phyloP scores from a whole-genome alignment of 2,888 invertebrate species.

The Siphonodentalium dalli region DNA sequence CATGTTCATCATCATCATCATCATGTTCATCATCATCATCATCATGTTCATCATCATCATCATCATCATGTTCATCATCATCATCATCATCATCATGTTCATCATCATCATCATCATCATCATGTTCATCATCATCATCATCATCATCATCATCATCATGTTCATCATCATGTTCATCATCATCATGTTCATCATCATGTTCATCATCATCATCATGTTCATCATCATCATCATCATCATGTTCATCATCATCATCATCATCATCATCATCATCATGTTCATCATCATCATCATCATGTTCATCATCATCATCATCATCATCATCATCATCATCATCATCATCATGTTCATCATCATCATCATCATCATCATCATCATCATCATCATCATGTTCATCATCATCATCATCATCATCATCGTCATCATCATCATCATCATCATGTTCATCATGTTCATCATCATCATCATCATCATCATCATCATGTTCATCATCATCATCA shows the following conservation, averaged over 20 bases:
- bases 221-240: conserved; percentile 20
- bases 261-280: conserved; percentile 14
- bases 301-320: conserved; percentile 21
- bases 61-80: not conserved
- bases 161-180: not conserved
- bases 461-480: conserved; percentile 1
- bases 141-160: not conserved
- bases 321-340: conserved; percentile 13
- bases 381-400: not conserved
- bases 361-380: not conserved
- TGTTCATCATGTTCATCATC: conserved; percentile 17
- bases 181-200: not conserved
- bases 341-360: not conserved
- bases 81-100: not conserved
- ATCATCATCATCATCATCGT: conserved; percentile 12
- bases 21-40: not conserved
- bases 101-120: not conserved
- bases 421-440: conserved; percentile 21
- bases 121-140: not conserved
- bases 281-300: conserved; percentile 18
- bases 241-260: conserved; percentile 20
- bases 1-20: not conserved
- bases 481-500: not conserved
- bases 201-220: not conserved
- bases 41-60: not conserved